A percentile compares a stretch with the other conserved stretches of the same genome.
These are phyloP conservation scores for Hypotaenidia philippensis DNA, from an alignment of 2,797 vertebrate species.

Conservation along the genomic window DNA sequence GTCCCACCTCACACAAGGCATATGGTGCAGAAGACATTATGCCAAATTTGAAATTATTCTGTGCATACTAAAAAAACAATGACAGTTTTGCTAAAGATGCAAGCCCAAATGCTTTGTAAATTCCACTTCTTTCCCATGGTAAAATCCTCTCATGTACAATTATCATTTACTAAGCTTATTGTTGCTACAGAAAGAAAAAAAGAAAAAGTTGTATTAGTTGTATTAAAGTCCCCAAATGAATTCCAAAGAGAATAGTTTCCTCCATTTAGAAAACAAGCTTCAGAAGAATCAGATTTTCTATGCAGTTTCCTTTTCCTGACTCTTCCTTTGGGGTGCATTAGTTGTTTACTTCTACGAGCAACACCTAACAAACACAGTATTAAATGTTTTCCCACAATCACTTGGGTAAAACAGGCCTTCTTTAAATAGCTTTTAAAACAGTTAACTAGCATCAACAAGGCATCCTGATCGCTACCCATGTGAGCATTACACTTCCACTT, in stretches of 20 bases:
- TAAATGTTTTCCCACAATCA: slow-evolving; percentile 41
- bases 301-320: slow-evolving; percentile 72
- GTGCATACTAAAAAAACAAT: background rate
- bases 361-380: slow-evolving; percentile 51
- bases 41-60: background rate
- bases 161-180: background rate
- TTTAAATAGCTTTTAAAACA: slow-evolving; percentile 25
- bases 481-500: background rate
- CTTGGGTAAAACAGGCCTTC: background rate
- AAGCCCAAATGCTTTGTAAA: slow-evolving; percentile 10
- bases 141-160: slow-evolving; percentile 31
- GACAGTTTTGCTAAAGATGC: background rate
- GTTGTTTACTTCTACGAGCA: slow-evolving; percentile 71
- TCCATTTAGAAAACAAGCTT: slow-evolving; percentile 26
- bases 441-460: background rate
- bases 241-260: slow-evolving; percentile 35
- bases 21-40: background rate
- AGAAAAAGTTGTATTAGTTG: background rate
- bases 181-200: background rate
- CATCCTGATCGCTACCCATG: background rate
- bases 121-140: slow-evolving; percentile 12
- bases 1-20: background rate
- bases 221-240: slow-evolving; percentile 8
- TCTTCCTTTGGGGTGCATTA: slow-evolving; percentile 49
- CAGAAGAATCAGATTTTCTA: slow-evolving; percentile 62